Conservation (phyloP, 2,888 invertebrate genomes). For the Chaetoderma sp. region DNA sequence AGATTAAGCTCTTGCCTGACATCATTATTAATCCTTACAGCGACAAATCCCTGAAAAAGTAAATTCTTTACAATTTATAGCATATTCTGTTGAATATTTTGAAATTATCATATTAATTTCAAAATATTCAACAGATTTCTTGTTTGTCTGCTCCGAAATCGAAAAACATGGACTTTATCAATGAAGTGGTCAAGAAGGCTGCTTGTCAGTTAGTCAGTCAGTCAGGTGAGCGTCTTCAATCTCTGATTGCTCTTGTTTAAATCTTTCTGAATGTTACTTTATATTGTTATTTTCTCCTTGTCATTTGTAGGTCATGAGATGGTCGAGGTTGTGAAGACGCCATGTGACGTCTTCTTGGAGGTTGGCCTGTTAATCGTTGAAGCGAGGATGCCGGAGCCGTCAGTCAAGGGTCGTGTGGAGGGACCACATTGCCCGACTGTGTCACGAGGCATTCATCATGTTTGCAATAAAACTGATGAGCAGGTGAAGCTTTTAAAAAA, state of each 20-base stretch:
- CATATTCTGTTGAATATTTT: too few relatives aligned
- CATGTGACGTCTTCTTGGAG: constrained; percentile 73
- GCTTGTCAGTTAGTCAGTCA: not conserved
- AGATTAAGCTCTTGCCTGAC: too few relatives aligned
- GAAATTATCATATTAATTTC: too few relatives aligned
- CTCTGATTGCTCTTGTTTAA: too few relatives aligned
- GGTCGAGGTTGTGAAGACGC: constrained; percentile 73
- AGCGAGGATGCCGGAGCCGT: constrained; percentile 73
- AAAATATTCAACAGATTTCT: too few relatives aligned
- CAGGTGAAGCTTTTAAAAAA: not conserved
- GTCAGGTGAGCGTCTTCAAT: too few relatives aligned
- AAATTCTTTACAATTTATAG: too few relatives aligned
- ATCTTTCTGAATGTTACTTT: not conserved
- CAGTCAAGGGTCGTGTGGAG: constrained; percentile 76
- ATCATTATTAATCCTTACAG: too few relatives aligned
- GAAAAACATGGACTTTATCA: too few relatives aligned
- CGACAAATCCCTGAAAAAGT: too few relatives aligned
- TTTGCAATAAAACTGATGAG: constrained; percentile 1
- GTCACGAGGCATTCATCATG: constrained; percentile 62
- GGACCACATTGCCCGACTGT: constrained; percentile 76
- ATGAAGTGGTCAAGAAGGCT: not conserved
- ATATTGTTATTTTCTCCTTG: constrained; percentile 14
- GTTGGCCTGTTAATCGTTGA: constrained; percentile 77
- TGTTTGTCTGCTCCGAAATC: too few relatives aligned
- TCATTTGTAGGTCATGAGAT: constrained; percentile 81